A percentile compares a stretch with the other conserved stretches of the same genome.
These are phyloP conservation scores for Ectemnius cavifrons DNA, from an alignment of 2,888 invertebrate genomes.

Conservation along the genomic window DNA sequence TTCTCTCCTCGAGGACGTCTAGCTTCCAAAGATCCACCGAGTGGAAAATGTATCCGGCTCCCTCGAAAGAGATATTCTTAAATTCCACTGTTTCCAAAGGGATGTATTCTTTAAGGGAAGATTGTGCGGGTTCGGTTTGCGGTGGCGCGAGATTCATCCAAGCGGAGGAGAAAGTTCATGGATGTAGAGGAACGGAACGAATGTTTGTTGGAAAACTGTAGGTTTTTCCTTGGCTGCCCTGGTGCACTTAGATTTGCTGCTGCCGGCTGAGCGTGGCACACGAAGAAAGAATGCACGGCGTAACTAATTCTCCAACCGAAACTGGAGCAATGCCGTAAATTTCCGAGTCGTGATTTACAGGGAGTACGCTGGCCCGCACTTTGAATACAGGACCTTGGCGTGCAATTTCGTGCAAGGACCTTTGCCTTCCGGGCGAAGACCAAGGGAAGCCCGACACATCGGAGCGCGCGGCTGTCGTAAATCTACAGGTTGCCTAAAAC, in stretches of 20 bases:
- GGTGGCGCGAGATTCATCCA: not conserved
- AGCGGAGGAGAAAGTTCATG: not conserved
- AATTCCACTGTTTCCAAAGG: not conserved
- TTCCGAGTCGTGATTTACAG: conserved; percentile 63
- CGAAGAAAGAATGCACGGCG: conserved; percentile 13
- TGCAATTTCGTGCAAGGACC: conserved; percentile 52
- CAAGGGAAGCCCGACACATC: conserved; percentile 24
- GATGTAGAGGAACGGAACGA: not conserved
- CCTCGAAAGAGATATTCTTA: conserved; percentile 15
- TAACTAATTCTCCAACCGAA: conserved; percentile 50
- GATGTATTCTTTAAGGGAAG: too few species aligned
- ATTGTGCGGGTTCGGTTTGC: too few species aligned
- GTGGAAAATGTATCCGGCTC: conserved; percentile 24
- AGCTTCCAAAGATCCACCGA: conserved; percentile 34
- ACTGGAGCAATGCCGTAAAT: conserved; percentile 64
- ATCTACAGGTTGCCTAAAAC: conserved; percentile 68
- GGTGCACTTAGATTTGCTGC: not conserved
- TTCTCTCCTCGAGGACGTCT: conserved; percentile 28
- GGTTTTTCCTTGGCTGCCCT: not conserved
- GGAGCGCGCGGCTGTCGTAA: conserved; percentile 52
- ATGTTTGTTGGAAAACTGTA: conserved; percentile 2
- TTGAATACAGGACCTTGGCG: conserved; percentile 33
- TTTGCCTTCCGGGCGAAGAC: conserved; percentile 22
- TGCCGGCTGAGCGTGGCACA: not conserved
- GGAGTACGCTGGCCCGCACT: conserved; percentile 16